Evolutionary conservation across 1,140 invertebrate genomes (phyloP), one percentile per base, ranked within the genome.

Genomic region (Drosophila kanapiae): DNA sequence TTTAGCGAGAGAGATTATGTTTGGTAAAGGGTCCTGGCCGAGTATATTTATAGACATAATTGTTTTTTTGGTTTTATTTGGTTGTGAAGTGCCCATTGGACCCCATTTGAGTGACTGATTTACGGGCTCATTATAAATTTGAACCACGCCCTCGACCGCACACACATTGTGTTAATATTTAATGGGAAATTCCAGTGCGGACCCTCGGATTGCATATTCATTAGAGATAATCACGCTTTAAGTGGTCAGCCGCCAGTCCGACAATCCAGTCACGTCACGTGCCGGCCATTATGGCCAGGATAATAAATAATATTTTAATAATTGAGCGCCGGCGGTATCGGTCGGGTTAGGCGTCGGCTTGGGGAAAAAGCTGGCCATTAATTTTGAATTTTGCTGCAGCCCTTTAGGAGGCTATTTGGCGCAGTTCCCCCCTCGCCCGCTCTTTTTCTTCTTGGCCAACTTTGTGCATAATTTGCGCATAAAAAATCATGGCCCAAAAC

Each of bases 251-350:
- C 63, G 67, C 37, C 65, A 38, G 33, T 57, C 47, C 16, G 43
- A 16, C 42, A 13, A 63, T 29, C 38, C 48, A 47, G 42, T 18
- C 38, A 42, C 61, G 58, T 87, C 83, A 87, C 83, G 83, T 88
- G 61, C 77, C 69, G 60, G 64, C 57, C 84, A 84, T 88, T 80
- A 75, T 45, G 56, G 16, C 29, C 40, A 47, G 61, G 68, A 82
- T 88, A 80, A 87, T 84, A 88, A 88, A 87, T 87, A 87, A 88
- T 87, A 87, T 88, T 80, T 72, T 59, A 83, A 85, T 85, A 87
- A 84, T 88, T 74, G 70, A 74, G 70, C 47, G 70, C 13, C 40
- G 35, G 33, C 35, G 37, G 38, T 48, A 48, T 57, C 6, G 53
- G 51, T 54, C 6, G 53, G 43, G 43, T 40, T 71, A 59, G 51